Evolutionary conservation across 2,888 invertebrate genomes (phyloP).

Genomic region (Empis livida): DNA sequence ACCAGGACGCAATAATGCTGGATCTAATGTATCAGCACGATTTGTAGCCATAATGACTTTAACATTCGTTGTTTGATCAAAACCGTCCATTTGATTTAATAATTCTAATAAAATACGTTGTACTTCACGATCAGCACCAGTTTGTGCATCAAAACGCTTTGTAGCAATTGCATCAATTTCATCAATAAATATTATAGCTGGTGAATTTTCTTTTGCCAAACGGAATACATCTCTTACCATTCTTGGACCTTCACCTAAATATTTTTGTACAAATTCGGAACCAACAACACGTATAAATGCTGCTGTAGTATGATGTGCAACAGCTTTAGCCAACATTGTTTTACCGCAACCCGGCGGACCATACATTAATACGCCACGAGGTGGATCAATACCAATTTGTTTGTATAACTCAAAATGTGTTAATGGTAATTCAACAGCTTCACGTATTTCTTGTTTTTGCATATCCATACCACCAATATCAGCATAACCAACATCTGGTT

Average conservation of each 20-base stretch:
- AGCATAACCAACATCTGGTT: slow-evolving; percentile 92
- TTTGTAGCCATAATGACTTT: slow-evolving; percentile 98
- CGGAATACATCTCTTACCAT: slow-evolving; percentile 99
- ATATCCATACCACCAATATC: slow-evolving; percentile 99
- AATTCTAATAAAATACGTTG: slow-evolving; percentile 94
- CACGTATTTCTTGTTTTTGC: slow-evolving; percentile 98
- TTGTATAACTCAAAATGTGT: slow-evolving; percentile 98
- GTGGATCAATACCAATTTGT: slow-evolving; percentile 98
- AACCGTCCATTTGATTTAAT: slow-evolving; percentile 99
- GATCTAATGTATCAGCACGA: slow-evolving; percentile 95
- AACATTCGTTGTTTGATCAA: slow-evolving; percentile 99
- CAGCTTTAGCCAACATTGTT: slow-evolving; percentile 98
- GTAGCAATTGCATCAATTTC: slow-evolving; percentile 99
- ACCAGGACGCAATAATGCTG: slow-evolving; percentile 55
- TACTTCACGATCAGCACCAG: slow-evolving; percentile 96
- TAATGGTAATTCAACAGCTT: slow-evolving; percentile 94
- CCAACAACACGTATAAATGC: slow-evolving; percentile 98
- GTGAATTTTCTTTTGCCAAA: slow-evolving; percentile 96
- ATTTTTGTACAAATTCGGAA: slow-evolving; percentile 99
- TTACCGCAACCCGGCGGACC: slow-evolving; percentile 99
- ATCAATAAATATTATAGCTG: slow-evolving; percentile 99
- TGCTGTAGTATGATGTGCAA: slow-evolving; percentile 97
- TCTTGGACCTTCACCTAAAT: slow-evolving; percentile 95
- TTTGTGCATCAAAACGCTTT: slow-evolving; percentile 97
- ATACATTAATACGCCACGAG: slow-evolving; percentile 95